These are phyloP conservation scores for Squalus acanthias DNA, from an alignment of 2,797 vertebrate genomes.

Conservation along the genomic window DNA sequence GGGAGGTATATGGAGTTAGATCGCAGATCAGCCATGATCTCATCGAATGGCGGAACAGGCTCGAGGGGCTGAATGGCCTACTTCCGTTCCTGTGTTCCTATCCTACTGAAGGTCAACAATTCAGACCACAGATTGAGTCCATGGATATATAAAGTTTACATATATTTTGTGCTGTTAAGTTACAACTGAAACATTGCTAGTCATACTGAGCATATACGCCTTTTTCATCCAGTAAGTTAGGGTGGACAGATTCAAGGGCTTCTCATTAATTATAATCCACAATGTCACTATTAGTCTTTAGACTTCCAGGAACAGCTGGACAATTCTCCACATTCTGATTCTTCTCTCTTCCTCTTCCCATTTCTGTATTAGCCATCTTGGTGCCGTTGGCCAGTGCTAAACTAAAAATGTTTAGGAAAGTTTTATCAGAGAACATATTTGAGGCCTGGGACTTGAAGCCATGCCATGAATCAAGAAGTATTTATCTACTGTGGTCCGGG, in stretches of 20 bases:
- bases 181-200: background rate
- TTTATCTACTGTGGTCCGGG: background rate
- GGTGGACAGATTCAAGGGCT: background rate
- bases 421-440: background rate
- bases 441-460: background rate
- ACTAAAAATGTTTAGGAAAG: background rate
- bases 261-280: background rate
- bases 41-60: too few relatives aligned
- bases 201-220: background rate
- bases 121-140: background rate
- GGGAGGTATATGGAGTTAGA: too few relatives aligned
- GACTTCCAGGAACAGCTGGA: background rate
- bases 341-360: background rate
- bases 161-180: background rate
- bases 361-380: too few relatives aligned
- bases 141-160: background rate
- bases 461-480: background rate
- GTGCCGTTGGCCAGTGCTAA: background rate
- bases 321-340: background rate
- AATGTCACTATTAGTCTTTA: background rate
- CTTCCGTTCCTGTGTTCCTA: too few relatives aligned
- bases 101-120: background rate
- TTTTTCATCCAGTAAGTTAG: background rate
- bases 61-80: too few relatives aligned
- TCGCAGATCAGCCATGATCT: too few relatives aligned